These are phyloP conservation scores for Garrulus glandarius DNA, from an alignment of 2,797 vertebrate species.

Conservation along the genomic window DNA sequence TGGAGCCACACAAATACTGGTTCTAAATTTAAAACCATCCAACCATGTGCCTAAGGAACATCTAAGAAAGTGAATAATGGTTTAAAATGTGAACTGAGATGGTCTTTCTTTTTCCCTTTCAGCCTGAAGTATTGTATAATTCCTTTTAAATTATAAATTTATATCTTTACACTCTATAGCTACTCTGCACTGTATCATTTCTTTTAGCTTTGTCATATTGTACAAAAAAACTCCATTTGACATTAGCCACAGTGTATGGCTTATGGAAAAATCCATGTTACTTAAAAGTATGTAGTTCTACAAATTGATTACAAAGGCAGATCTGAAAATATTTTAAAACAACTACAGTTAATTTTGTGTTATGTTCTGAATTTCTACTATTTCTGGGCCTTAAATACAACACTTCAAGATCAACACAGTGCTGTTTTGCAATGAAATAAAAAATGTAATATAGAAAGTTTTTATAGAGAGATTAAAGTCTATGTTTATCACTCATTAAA, in stretches of 20 bases:
- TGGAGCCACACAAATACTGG: constrained; percentile 17
- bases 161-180: neutral
- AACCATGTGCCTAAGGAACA: neutral
- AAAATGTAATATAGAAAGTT: constrained; percentile 70
- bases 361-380: constrained; percentile 52
- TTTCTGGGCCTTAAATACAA: constrained; percentile 68
- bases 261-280: constrained; percentile 2
- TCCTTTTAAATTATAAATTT: neutral
- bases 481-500: constrained; percentile 71
- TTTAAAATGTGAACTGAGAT: neutral
- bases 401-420: constrained; percentile 72
- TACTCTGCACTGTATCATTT: neutral
- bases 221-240: neutral
- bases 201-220: constrained; percentile 1
- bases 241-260: neutral
- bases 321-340: constrained; percentile 58
- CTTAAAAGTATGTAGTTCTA: constrained; percentile 23
- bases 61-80: neutral
- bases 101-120: neutral
- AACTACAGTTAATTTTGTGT: constrained; percentile 17
- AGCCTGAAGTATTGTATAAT: neutral
- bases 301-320: constrained; percentile 21
- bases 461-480: constrained; percentile 63
- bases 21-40: constrained; percentile 35
- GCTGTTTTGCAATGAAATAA: constrained; percentile 62